Conservation (phyloP, 2,113 vertebrate genomes). For the Redunca redunca region DNA sequence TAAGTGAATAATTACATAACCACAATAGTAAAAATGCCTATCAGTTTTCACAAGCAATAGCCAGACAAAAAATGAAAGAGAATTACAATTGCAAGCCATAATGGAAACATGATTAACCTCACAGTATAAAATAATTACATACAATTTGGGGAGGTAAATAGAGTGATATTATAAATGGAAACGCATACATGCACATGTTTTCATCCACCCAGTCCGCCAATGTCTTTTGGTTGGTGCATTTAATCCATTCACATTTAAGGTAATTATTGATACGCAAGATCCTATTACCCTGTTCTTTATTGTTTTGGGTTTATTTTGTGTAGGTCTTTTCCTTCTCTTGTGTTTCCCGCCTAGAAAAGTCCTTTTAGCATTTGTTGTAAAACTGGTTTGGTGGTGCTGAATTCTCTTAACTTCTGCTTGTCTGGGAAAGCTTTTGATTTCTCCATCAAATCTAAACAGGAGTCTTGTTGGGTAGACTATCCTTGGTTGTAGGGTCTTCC, state of each 20-base stretch:
- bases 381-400: not conserved
- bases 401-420: not conserved
- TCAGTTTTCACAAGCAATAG: not conserved
- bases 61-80: not conserved
- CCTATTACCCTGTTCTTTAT: not conserved
- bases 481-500: not conserved
- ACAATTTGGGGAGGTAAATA: not conserved
- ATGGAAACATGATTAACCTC: not conserved
- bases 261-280: not conserved
- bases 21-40: not conserved
- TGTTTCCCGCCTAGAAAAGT: not conserved
- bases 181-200: not conserved
- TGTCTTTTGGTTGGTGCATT: not conserved
- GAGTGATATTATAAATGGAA: not conserved
- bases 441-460: not conserved
- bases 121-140: not conserved
- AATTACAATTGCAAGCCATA: not conserved
- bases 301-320: not conserved
- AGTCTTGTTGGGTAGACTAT: not conserved
- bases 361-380: not conserved
- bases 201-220: not conserved
- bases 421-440: not conserved
- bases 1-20: not conserved
- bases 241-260: not conserved
- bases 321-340: not conserved